phyloP scores from a whole-genome alignment of 2,888 invertebrate genomes.

The Ectropis crepuscularia region DNA sequence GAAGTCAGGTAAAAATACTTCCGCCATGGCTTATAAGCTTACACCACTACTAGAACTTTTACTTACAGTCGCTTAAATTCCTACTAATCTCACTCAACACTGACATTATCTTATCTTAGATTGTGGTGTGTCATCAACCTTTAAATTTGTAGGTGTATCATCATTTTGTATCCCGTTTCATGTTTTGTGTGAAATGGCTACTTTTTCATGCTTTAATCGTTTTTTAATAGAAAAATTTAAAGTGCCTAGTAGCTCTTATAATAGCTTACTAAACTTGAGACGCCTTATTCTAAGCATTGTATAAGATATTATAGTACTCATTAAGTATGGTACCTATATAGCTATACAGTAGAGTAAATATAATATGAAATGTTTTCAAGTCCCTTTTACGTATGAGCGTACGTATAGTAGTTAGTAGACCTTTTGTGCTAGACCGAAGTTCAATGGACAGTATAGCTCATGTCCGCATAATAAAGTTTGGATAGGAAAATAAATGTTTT shows the following conservation, averaged over 20 bases:
- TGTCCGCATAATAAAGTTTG: too few relatives aligned
- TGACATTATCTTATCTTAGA: conserved; percentile 51
- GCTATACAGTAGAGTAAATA: too few relatives aligned
- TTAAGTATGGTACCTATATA: too few relatives aligned
- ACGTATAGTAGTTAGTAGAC: too few relatives aligned
- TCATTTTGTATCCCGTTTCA: conserved; percentile 16
- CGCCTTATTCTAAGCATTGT: too few relatives aligned
- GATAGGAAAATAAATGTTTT: not conserved
- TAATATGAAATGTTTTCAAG: too few relatives aligned
- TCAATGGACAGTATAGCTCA: too few relatives aligned
- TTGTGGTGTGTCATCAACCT: conserved; percentile 51
- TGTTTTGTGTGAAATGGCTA: conserved; percentile 19
- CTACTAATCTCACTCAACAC: conserved; percentile 46
- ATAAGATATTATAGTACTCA: too few relatives aligned
- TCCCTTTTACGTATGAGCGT: too few relatives aligned
- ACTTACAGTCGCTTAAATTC: conserved; percentile 43
- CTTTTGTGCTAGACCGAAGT: too few relatives aligned
- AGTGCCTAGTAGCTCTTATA: not conserved
- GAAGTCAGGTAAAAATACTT: too few relatives aligned
- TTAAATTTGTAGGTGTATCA: conserved; percentile 41
- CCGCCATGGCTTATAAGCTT: conserved; percentile 32
- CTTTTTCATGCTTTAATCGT: conserved; percentile 8
- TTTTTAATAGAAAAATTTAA: not conserved
- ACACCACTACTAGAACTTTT: conserved; percentile 40
- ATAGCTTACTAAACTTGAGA: too few relatives aligned